A percentile compares a stretch with the other conserved stretches of the same genome.
phyloP scores from a whole-genome alignment of 2,888 invertebrate species.

The Dicranocentrus wangi region DNA sequence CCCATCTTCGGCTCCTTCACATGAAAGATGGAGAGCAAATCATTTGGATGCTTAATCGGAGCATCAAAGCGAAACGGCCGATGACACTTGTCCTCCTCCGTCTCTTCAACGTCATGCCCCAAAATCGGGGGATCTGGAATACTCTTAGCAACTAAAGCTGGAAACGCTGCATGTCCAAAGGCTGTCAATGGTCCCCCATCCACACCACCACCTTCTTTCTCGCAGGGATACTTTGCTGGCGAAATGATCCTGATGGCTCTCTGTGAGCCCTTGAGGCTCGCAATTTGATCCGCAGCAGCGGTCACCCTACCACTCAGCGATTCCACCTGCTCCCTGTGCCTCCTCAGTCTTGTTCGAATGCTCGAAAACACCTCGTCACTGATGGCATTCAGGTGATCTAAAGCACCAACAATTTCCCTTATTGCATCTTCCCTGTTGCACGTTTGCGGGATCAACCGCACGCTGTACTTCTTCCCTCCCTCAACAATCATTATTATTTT shows the following conservation, averaged over 20 bases:
- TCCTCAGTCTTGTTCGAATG: conserved; percentile 62
- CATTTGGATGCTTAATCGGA: conserved; percentile 70
- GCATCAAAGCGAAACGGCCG: conserved; percentile 56
- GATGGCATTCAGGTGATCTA: conserved; percentile 69
- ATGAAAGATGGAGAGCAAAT: conserved; percentile 69
- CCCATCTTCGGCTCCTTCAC: conserved; percentile 64
- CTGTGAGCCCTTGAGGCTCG: conserved; percentile 61
- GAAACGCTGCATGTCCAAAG: conserved; percentile 34
- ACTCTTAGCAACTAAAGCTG: conserved; percentile 51
- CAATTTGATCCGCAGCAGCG: conserved; percentile 64
- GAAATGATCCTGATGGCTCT: conserved; percentile 70
- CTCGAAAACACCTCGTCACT: conserved; percentile 70
- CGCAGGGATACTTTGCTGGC: conserved; percentile 71
- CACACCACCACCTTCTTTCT: conserved; percentile 37
- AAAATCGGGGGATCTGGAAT: conserved; percentile 25
- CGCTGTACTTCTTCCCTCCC: conserved; percentile 66
- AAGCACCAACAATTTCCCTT: conserved; percentile 68
- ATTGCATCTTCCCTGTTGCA: conserved; percentile 70
- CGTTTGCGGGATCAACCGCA: conserved; percentile 69
- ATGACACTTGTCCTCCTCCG: conserved; percentile 29
- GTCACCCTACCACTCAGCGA: conserved; percentile 49
- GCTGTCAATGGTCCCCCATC: not conserved
- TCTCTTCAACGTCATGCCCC: conserved; percentile 41
- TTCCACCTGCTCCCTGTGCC: conserved; percentile 60
- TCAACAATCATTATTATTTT: conserved; percentile 70